Evolutionary conservation across 2,888 invertebrate genomes (phyloP).

Genomic region (Melanostoma scalare): DNA sequence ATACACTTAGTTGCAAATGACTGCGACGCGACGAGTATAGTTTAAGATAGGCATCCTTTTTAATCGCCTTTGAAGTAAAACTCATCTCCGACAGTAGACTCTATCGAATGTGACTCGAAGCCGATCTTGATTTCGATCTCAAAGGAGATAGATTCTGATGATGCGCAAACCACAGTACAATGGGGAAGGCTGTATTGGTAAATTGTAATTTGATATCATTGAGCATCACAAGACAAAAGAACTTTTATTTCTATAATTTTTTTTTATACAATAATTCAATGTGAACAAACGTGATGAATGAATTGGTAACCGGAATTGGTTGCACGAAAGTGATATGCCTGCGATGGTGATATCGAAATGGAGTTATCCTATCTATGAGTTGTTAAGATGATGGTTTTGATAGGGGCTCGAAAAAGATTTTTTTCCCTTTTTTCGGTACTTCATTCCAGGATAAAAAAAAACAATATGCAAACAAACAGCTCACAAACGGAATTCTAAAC

Average conservation of each 20-base stretch:
- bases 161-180: conserved; percentile 11
- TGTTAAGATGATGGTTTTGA: no score
- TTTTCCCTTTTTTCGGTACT: no score
- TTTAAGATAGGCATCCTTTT: conserved; percentile 46
- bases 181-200: conserved; percentile 24
- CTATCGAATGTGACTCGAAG: conserved; percentile 53
- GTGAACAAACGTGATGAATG: conserved; percentile 54
- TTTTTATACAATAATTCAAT: conserved; percentile 28
- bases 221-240: conserved; percentile 29
- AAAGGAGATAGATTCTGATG: conserved; percentile 5
- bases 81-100: conserved; percentile 51
- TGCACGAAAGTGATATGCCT: conserved; percentile 63
- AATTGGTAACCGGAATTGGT: conserved; percentile 68
- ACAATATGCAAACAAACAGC: no score
- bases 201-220: conserved; percentile 61
- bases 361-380: no score
- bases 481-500: no score
- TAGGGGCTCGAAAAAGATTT: no score
- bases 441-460: no score
- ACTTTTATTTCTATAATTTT: conserved; percentile 3
- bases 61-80: conserved; percentile 52
- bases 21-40: background rate
- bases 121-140: background rate
- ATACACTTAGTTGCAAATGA: conserved; percentile 27
- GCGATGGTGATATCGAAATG: conserved; percentile 4